Conservation (phyloP, 2,797 vertebrate genomes). For the Bovichtus diacanthus region DNA sequence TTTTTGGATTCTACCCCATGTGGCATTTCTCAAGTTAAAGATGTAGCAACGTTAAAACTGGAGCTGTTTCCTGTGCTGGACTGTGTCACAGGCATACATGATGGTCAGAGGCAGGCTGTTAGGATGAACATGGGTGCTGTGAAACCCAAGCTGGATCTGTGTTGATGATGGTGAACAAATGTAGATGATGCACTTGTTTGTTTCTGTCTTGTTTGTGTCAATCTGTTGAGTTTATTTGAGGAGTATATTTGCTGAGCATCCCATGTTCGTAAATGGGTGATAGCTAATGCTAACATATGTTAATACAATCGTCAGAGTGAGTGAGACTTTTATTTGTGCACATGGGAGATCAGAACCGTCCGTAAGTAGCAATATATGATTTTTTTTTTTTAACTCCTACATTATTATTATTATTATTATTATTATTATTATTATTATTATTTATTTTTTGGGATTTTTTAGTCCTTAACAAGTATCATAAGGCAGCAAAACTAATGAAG, state of each 20-base stretch:
- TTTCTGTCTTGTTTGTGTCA: conserved; percentile 71
- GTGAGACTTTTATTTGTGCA: conserved; percentile 73
- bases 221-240: conserved; percentile 58
- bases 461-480: conserved; percentile 72
- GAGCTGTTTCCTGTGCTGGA: conserved; percentile 57
- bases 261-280: conserved; percentile 34
- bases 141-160: conserved; percentile 62
- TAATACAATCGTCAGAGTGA: conserved; percentile 77
- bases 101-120: conserved; percentile 52
- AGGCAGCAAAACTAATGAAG: conserved; percentile 80
- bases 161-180: conserved; percentile 73
- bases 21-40: conserved; percentile 73
- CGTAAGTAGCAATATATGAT: conserved; percentile 75
- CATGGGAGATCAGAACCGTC: conserved; percentile 79
- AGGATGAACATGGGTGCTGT: conserved; percentile 58
- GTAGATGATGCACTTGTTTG: conserved; percentile 77
- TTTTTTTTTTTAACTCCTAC: conserved; percentile 64
- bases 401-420: conserved; percentile 60
- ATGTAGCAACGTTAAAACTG: conserved; percentile 71
- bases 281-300: conserved; percentile 71
- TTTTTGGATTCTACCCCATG: conserved; percentile 66
- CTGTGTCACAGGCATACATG: conserved; percentile 35
- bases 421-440: conserved; percentile 68
- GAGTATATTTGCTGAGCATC: conserved; percentile 45
- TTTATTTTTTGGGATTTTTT: conserved; percentile 73